Evolutionary conservation across 2,113 vertebrate species (phyloP).

Genomic region (Pandion haliaetus): DNA sequence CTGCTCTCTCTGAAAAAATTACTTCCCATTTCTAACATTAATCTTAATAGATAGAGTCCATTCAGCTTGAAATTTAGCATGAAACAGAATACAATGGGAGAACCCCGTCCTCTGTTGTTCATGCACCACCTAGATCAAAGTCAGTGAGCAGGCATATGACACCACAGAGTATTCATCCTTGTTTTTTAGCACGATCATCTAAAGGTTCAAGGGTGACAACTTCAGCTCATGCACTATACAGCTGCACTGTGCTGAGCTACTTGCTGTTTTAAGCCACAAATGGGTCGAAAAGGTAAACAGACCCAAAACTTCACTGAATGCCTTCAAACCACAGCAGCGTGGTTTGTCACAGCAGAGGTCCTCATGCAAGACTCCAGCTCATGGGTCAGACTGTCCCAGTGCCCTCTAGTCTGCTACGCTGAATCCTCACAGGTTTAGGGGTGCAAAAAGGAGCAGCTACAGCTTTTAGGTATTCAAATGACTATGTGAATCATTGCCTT

Average conservation of each 20-base stretch:
- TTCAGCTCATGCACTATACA: neutral
- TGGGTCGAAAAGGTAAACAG: neutral
- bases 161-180: fast-evolving
- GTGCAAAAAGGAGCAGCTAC: neutral
- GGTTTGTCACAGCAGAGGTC: neutral
- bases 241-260: neutral
- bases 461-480: neutral
- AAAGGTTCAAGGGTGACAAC: neutral
- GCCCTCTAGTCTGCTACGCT: neutral
- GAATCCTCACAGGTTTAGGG: neutral
- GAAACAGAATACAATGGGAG: neutral
- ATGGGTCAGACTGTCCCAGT: neutral
- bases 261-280: neutral
- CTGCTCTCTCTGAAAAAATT: neutral
- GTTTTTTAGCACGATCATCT: neutral
- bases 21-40: neutral
- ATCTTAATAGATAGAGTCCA: neutral
- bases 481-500: fast-evolving
- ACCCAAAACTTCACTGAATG: neutral
- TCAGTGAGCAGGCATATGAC: neutral
- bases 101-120: neutral
- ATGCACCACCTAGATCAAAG: neutral
- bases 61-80: neutral
- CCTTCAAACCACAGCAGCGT: neutral
- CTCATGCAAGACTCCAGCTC: neutral